Conservation (phyloP, 2,113 vertebrate genomes). For the Tympanuchus pallidicinctus region DNA sequence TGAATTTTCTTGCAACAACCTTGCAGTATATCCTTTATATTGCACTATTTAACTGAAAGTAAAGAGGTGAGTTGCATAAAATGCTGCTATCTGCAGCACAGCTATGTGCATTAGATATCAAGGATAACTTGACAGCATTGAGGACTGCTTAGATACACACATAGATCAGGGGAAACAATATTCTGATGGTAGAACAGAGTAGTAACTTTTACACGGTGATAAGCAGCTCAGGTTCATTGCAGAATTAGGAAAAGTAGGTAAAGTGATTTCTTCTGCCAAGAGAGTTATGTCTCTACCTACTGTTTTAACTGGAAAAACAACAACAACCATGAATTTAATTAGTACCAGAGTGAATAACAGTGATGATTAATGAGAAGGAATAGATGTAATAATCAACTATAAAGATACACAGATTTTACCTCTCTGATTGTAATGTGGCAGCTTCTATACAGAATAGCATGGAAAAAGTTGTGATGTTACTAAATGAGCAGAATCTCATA, state of each 20-base stretch:
- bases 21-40: background rate
- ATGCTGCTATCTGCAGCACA: constrained; percentile 39
- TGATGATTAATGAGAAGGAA: background rate
- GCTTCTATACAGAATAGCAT: background rate
- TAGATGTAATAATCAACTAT: background rate
- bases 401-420: background rate
- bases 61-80: background rate
- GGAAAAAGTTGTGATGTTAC: background rate
- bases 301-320: background rate
- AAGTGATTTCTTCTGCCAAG: background rate
- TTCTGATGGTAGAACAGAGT: background rate
- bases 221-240: background rate
- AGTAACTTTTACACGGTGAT: background rate
- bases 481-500: background rate
- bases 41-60: background rate
- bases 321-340: background rate
- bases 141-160: background rate
- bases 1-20: background rate
- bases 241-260: background rate
- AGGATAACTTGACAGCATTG: background rate
- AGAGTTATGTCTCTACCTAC: background rate
- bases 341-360: background rate
- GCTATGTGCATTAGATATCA: background rate
- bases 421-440: background rate
- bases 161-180: background rate